A percentile compares a stretch with the other conserved stretches of the same genome.
These are phyloP conservation scores for Sarcophaga carnaria DNA, from an alignment of 2,888 invertebrate genomes.

Conservation along the genomic window DNA sequence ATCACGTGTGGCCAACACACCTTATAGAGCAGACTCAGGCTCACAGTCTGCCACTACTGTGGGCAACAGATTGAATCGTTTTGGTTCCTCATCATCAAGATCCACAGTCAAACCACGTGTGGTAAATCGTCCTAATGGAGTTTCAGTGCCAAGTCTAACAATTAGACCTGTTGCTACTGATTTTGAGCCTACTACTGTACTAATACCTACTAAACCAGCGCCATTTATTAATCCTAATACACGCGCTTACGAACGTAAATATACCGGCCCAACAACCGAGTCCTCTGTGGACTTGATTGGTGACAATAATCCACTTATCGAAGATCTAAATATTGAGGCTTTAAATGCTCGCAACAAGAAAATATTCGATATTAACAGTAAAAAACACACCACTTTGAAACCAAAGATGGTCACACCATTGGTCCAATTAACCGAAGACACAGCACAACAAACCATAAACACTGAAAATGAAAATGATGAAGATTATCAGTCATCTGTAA, in stretches of 20 bases:
- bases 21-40: constrained; percentile 34
- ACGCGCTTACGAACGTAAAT: constrained; percentile 80
- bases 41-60: constrained; percentile 27
- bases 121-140: constrained; percentile 77
- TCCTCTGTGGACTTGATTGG: constrained; percentile 71
- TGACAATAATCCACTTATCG: constrained; percentile 76
- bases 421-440: constrained; percentile 59
- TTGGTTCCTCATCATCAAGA: constrained; percentile 65
- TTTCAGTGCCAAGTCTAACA: constrained; percentile 75
- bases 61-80: constrained; percentile 65
- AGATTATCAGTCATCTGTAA: constrained; percentile 59
- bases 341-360: constrained; percentile 83
- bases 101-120: constrained; percentile 75
- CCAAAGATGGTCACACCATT: constrained; percentile 73
- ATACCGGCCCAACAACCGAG: constrained; percentile 75
- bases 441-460: constrained; percentile 67
- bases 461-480: constrained; percentile 71
- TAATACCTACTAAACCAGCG: constrained; percentile 77
- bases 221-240: constrained; percentile 79
- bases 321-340: constrained; percentile 82
- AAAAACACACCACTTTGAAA: constrained; percentile 80
- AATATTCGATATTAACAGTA: constrained; percentile 82
- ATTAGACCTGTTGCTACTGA: constrained; percentile 78
- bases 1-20: constrained; percentile 39
- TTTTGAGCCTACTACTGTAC: constrained; percentile 75